These are phyloP conservation scores for Drymodes brunneopygia DNA, from an alignment of 2,113 vertebrate species.

Conservation along the genomic window DNA sequence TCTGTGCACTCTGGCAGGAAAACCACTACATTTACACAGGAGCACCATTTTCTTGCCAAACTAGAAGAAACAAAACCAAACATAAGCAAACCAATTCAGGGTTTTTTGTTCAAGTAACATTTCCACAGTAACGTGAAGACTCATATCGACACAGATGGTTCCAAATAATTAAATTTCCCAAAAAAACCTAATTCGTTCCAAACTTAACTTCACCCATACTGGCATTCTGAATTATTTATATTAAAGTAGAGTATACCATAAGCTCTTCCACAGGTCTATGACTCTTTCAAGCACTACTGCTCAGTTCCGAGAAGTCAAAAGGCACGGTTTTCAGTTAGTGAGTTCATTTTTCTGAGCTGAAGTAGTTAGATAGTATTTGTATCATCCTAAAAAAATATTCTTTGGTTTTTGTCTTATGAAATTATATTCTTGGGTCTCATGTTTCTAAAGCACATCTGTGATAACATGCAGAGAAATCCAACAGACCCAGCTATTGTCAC, in stretches of 20 bases:
- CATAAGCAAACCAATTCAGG: neutral
- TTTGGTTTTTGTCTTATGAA: neutral
- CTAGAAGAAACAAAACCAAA: neutral
- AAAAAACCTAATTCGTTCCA: neutral
- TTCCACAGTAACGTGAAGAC: neutral
- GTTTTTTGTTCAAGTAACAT: neutral
- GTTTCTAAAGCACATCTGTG: neutral
- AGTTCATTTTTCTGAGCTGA: neutral
- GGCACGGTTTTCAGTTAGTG: neutral
- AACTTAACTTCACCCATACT: neutral
- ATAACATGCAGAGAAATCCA: neutral
- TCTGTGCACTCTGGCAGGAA: neutral
- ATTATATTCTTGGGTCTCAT: neutral
- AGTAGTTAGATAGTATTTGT: neutral
- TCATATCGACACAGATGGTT: neutral
- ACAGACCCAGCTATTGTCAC: neutral
- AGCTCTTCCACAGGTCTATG: neutral
- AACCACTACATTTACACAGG: neutral
- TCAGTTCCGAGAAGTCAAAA: neutral
- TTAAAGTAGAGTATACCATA: neutral
- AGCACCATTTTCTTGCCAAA: neutral
- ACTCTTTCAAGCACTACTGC: neutral
- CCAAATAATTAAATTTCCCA: neutral
- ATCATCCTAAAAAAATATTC: neutral
- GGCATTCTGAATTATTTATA: neutral